Evolutionary conservation across 92 coral and sea anemone species (phyloP).

Genomic region (Porites cylindrica): DNA sequence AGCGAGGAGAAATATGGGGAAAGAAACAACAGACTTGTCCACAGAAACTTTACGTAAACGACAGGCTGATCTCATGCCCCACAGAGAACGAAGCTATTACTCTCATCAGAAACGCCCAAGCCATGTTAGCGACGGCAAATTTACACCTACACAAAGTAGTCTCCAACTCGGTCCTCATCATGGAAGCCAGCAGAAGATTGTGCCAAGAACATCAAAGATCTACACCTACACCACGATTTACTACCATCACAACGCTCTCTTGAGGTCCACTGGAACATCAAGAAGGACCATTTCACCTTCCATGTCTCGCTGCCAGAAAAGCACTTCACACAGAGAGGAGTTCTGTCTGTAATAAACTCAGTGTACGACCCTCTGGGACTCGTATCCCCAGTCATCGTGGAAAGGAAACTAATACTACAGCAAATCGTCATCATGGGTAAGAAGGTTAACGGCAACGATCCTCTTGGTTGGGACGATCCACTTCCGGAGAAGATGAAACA

Average conservation of each 20-base stretch:
- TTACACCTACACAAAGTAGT: too few species aligned
- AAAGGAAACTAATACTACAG: slow-evolving; percentile 44
- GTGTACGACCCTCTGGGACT: slow-evolving; percentile 36
- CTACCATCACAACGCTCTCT: too few species aligned
- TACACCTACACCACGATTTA: too few species aligned
- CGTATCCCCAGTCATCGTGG: not conserved
- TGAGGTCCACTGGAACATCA: too few species aligned
- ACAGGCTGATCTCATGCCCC: not conserved
- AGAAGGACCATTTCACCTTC: too few species aligned
- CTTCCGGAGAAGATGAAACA: slow-evolving; percentile 41
- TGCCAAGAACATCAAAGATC: too few species aligned
- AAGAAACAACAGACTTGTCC: not conserved
- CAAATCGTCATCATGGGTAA: slow-evolving; percentile 54
- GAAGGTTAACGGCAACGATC: not conserved
- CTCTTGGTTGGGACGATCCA: not conserved
- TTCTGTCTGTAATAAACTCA: too few species aligned
- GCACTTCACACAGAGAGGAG: too few species aligned
- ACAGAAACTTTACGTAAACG: not conserved
- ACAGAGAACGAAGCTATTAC: not conserved
- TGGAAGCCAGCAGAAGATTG: not conserved
- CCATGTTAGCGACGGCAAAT: too few species aligned
- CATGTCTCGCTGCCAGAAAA: too few species aligned
- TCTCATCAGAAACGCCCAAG: not conserved
- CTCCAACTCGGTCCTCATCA: not conserved
- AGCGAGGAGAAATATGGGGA: not conserved